Percentiles rank a stretch among this genome's conserved stretches.
Evolutionary conservation across 2,888 invertebrate genomes (phyloP).

Genomic region (Drosophila parthenogenetica): DNA sequence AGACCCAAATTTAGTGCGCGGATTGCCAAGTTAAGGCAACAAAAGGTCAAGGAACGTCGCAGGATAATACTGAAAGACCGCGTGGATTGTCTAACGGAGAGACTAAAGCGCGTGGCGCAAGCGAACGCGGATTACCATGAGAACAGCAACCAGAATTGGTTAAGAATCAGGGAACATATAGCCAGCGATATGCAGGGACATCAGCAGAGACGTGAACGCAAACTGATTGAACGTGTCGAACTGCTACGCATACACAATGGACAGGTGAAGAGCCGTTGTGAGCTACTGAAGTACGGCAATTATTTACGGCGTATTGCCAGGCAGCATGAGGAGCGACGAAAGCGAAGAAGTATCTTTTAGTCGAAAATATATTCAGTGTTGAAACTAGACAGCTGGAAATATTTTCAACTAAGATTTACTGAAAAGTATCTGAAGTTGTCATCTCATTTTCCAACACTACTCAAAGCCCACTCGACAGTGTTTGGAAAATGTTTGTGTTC

Average conservation of each 20-base stretch:
- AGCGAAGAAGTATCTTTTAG: conserved; percentile 42
- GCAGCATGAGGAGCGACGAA: conserved; percentile 30
- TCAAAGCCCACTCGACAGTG: background rate
- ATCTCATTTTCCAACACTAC: background rate
- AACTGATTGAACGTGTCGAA: background rate
- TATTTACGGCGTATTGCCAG: conserved; percentile 32
- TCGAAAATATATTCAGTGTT: background rate
- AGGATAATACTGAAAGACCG: background rate
- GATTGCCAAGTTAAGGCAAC: conserved; percentile 2
- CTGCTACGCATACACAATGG: conserved; percentile 31
- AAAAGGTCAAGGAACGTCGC: conserved; percentile 10
- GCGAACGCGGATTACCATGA: background rate
- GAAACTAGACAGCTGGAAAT: background rate
- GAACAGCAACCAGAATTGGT: background rate
- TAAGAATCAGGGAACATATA: background rate
- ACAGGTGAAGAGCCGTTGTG: conserved; percentile 12
- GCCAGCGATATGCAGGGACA: conserved; percentile 37
- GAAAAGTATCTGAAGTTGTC: conserved; percentile 11
- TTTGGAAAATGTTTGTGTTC: conserved; percentile 24
- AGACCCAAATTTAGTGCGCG: background rate
- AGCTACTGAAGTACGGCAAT: conserved; percentile 21
- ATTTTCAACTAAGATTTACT: conserved; percentile 16
- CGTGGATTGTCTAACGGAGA: background rate
- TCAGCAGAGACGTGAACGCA: background rate
- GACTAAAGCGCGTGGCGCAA: conserved; percentile 3